Evolutionary conservation across 2,888 invertebrate genomes (phyloP).

Genomic region (Chymomyza amoena): DNA sequence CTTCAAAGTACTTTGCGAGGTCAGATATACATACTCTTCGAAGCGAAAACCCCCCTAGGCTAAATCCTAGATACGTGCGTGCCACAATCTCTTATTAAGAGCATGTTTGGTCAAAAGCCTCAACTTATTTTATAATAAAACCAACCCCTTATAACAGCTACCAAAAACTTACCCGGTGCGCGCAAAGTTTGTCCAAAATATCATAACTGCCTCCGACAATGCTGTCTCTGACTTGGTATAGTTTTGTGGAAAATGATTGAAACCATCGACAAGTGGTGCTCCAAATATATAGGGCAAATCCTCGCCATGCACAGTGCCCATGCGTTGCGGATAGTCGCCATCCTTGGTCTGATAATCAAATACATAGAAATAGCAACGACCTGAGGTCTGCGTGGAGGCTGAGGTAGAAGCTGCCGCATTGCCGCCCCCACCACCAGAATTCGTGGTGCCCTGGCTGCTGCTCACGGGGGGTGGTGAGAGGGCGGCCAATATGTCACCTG

Average conservation of each 20-base stretch:
- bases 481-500: conserved; percentile 88
- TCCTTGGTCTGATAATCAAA: conserved; percentile 95
- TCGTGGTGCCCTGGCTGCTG: conserved; percentile 9
- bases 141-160: neutral
- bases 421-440: conserved; percentile 68
- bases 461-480: conserved; percentile 79
- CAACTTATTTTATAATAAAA: no score
- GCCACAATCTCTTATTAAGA: no score
- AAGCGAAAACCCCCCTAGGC: no score
- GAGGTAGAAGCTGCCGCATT: conserved; percentile 66
- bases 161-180: conserved; percentile 88
- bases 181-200: conserved; percentile 93
- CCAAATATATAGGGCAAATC: conserved; percentile 95
- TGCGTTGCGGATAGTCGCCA: conserved; percentile 92
- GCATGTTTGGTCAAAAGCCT: no score
- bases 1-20: no score
- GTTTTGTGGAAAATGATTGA: conserved; percentile 90
- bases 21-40: no score
- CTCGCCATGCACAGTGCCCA: conserved; percentile 95
- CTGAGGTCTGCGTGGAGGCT: conserved; percentile 76
- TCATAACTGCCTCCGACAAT: conserved; percentile 91
- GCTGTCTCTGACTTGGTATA: conserved; percentile 92
- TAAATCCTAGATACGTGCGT: no score
- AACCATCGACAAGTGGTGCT: conserved; percentile 90
- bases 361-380: conserved; percentile 93